Evolutionary conservation across 2,888 invertebrate species (phyloP).

Genomic region (Elmis aenea): DNA sequence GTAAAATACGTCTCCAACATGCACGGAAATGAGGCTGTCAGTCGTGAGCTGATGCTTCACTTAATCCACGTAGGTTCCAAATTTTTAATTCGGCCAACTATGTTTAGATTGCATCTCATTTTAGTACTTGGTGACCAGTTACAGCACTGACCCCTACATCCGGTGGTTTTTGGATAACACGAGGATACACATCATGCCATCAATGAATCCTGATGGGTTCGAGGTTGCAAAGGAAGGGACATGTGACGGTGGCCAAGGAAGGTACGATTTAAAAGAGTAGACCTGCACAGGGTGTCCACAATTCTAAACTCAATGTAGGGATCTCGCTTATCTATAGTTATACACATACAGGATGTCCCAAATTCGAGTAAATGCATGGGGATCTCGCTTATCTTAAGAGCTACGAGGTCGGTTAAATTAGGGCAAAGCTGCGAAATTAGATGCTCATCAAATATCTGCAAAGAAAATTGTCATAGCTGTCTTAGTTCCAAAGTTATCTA

Average conservation of each 20-base stretch:
- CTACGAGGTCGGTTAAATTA: too few species aligned
- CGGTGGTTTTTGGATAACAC: constrained; percentile 91
- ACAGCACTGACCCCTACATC: constrained; percentile 77
- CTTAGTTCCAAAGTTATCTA: too few species aligned
- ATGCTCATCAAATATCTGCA: too few species aligned
- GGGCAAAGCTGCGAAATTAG: too few species aligned
- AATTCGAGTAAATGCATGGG: too few species aligned
- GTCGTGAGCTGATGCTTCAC: constrained; percentile 88
- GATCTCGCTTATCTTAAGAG: too few species aligned
- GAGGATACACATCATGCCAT: constrained; percentile 92
- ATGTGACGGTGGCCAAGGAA: constrained; percentile 82
- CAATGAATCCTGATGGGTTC: constrained; percentile 99
- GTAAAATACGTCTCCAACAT: constrained; percentile 95
- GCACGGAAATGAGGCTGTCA: constrained; percentile 97
- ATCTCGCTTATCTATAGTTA: too few species aligned
- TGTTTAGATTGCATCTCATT: constrained; percentile 31
- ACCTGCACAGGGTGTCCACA: too few species aligned
- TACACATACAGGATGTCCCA: too few species aligned
- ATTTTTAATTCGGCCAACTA: too few species aligned
- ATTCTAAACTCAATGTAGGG: too few species aligned
- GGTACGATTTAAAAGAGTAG: constrained; percentile 60
- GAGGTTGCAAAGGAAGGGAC: constrained; percentile 85
- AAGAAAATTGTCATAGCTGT: too few species aligned
- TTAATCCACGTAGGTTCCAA: constrained; percentile 73
- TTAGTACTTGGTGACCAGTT: constrained; percentile 78